These are phyloP conservation scores for Glyphotaelius pellucidus DNA, from an alignment of 2,888 invertebrate genomes.

Conservation along the genomic window DNA sequence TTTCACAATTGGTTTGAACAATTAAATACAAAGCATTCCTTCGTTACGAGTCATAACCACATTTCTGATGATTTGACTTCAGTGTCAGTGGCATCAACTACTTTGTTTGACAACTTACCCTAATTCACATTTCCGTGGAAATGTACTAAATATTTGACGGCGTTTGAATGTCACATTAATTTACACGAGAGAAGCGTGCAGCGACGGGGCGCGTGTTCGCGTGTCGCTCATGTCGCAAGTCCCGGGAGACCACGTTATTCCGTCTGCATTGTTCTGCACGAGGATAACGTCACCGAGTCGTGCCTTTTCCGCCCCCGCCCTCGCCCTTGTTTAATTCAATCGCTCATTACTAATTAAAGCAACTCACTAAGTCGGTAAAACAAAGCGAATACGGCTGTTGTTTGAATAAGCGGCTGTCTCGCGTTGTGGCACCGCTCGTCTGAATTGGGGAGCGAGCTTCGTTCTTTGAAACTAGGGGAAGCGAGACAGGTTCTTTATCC, in stretches of 20 bases:
- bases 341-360: constrained; percentile 2
- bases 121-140: neutral
- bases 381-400: neutral
- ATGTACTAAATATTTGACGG: neutral
- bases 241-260: neutral
- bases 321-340: neutral
- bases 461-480: too few relatives aligned
- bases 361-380: neutral
- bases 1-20: too few relatives aligned
- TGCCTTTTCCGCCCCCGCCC: neutral
- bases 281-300: neutral
- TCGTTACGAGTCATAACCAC: neutral
- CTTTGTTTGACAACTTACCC: constrained; percentile 2
- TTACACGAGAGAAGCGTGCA: neutral
- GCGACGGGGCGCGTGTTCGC: neutral
- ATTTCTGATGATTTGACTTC: neutral
- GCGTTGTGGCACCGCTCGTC: neutral
- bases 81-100: neutral
- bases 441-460: neutral
- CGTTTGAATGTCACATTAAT: neutral
- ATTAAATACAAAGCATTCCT: neutral
- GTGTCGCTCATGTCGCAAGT: neutral
- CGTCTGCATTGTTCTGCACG: neutral
- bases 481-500: neutral
- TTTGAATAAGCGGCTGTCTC: neutral